Base-by-base conservation (phyloP, 37 sponge, comb jelly and placozoan species). In the Lycopodina hypogea region DNA sequence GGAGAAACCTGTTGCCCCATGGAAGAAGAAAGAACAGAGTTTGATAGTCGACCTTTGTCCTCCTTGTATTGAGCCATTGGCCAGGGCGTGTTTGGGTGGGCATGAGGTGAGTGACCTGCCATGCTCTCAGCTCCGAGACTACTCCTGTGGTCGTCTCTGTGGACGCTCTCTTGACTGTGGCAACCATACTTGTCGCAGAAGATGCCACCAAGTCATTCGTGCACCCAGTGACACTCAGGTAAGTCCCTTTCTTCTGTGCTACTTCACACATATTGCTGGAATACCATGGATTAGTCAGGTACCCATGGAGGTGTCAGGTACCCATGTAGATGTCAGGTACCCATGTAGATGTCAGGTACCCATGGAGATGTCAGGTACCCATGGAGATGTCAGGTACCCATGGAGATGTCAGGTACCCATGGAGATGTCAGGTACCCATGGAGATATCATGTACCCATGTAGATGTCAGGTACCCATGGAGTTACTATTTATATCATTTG, bases 141-240 rank as follows among this genome's bases (percentile, higher is more conserved):
- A 82, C 51, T 69, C 85, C 33, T 96, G 96, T 92, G 82, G 72
- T 11, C 56, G 73, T 17, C 21, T 19, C 29, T 96, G 96, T 89
- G 96, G 93, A 3, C 84, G 94, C 12, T 28, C 3, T 8, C 64
- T 96, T 22, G 22, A 69, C 18, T 93, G 93, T 83, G 86, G 94
- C 22, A 97, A 91, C 69, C 91, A 90, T 69, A 56, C 73, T 34
- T 90, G 95, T 66, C 70, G 73, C 37, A 66, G 68, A 56, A 81
- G 72, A 8, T 95, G 96, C 42, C 96, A 95, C 53, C 42, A 1
- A 9, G 88, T 92, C 32, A 71, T 78, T 57, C 77, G 77, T 34
- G 77, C 87, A 77, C 70, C 74, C 21, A 12, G 24, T 37, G 1
- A 18, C 14, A 58, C 62, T 22, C n/a, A 21, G 30, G 76, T 60